phyloP scores from a whole-genome alignment of 2,113 vertebrate species.

The Perognathus longimembris region DNA sequence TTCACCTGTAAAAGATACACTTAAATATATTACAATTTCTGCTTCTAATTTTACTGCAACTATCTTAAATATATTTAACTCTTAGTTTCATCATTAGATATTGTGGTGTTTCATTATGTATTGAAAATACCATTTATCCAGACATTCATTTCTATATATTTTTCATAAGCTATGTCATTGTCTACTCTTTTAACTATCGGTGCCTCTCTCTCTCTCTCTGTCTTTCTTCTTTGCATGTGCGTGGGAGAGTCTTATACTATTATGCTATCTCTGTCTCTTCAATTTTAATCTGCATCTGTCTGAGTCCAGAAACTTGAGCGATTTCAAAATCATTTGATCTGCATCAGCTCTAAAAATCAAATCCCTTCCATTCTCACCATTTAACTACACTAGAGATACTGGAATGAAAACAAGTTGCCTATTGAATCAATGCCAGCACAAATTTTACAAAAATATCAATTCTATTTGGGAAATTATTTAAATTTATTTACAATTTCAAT shows the following conservation, averaged over 20 bases:
- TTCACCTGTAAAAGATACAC: neutral
- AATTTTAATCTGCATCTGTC: neutral
- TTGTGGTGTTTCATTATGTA: neutral
- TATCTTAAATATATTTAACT: neutral
- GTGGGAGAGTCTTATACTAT: too few relatives aligned
- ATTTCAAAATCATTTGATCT: constrained; percentile 63
- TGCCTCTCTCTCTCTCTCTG: neutral
- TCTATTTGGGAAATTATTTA: constrained; percentile 45
- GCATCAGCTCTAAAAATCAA: constrained; percentile 20
- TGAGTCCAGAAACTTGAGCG: neutral
- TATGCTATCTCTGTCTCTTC: neutral
- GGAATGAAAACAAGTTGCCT: neutral
- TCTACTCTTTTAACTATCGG: neutral
- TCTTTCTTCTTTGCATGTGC: too few relatives aligned
- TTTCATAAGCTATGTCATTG: neutral
- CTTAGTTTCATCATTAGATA: constrained; percentile 12
- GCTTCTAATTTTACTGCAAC: constrained; percentile 7
- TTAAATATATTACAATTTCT: constrained; percentile 15
- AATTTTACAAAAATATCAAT: constrained; percentile 58
- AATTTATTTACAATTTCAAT: constrained; percentile 62
- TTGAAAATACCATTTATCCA: neutral
- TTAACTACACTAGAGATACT: constrained; percentile 36
- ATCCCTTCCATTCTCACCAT: constrained; percentile 38
- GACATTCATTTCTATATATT: neutral
- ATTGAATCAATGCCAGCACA: constrained; percentile 55